Conservation (phyloP, 2,113 vertebrate genomes). For the Parotia lawesii region DNA sequence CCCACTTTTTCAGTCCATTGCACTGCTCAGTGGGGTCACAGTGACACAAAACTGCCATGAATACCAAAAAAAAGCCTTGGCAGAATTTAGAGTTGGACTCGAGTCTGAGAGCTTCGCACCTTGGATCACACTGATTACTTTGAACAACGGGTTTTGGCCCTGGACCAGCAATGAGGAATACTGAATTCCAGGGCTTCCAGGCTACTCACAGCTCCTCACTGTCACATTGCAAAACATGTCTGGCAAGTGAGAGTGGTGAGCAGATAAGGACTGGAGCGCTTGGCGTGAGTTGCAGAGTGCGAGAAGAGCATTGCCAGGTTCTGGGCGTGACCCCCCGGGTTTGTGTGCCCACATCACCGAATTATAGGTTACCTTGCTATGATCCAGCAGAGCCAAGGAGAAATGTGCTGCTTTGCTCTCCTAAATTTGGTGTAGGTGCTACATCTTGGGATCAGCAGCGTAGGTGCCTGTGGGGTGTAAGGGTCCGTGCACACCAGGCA, state of each 20-base stretch:
- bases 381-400: neutral
- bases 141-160: neutral
- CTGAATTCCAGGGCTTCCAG: neutral
- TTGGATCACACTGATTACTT: neutral
- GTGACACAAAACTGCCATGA: neutral
- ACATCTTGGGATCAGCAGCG: accelerated
- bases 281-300: neutral
- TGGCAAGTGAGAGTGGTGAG: neutral
- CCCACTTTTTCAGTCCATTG: neutral
- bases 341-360: neutral
- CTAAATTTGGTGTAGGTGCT: neutral
- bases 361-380: neutral
- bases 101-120: neutral
- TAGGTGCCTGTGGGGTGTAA: neutral
- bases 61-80: neutral
- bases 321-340: accelerated
- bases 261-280: neutral
- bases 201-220: neutral
- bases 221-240: neutral
- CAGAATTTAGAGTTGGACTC: neutral
- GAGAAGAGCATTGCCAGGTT: neutral
- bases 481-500: neutral
- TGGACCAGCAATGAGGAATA: neutral
- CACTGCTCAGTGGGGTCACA: neutral
- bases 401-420: neutral